Percentiles rank a stretch among this genome's conserved stretches.
Evolutionary conservation across 92 coral and sea anemone genomes (phyloP).

Genomic region (Umimayanthus kanabou): DNA sequence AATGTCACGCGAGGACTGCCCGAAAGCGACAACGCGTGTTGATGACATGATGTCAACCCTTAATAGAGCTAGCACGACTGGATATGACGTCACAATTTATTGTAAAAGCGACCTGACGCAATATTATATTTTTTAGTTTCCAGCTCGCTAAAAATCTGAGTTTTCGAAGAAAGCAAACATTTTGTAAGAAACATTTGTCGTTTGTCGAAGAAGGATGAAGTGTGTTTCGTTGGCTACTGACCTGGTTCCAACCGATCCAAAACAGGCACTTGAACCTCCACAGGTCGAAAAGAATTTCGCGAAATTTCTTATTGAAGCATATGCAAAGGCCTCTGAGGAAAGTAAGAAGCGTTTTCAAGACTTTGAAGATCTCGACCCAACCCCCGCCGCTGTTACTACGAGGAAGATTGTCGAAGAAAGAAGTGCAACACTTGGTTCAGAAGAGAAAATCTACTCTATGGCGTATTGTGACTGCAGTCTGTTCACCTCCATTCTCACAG

Average conservation of each 20-base stretch:
- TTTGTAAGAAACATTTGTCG: too few species aligned
- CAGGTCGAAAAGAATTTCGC: not conserved
- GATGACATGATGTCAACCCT: too few species aligned
- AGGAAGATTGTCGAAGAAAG: conserved; percentile 15
- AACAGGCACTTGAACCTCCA: not conserved
- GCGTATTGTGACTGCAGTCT: conserved; percentile 39
- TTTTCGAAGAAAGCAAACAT: too few species aligned
- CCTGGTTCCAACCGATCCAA: conserved; percentile 1
- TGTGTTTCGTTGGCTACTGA: not conserved
- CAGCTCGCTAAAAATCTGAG: too few species aligned
- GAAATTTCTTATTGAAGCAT: conserved; percentile 14
- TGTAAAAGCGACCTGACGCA: too few species aligned
- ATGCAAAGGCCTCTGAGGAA: not conserved
- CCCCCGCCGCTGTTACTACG: not conserved
- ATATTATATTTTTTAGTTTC: too few species aligned
- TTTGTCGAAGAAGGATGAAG: conserved; percentile 4
- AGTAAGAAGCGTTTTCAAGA: not conserved
- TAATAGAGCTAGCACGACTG: too few species aligned
- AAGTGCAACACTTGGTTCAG: conserved; percentile 22
- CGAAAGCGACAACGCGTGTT: too few species aligned
- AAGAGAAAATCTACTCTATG: conserved; percentile 5
- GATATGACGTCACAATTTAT: too few species aligned
- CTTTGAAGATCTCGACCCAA: not conserved
- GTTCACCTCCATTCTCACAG: too few species aligned
- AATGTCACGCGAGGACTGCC: too few species aligned